Evolutionary conservation across 1,140 invertebrate species (phyloP).

Genomic region (Tribolium madens): DNA sequence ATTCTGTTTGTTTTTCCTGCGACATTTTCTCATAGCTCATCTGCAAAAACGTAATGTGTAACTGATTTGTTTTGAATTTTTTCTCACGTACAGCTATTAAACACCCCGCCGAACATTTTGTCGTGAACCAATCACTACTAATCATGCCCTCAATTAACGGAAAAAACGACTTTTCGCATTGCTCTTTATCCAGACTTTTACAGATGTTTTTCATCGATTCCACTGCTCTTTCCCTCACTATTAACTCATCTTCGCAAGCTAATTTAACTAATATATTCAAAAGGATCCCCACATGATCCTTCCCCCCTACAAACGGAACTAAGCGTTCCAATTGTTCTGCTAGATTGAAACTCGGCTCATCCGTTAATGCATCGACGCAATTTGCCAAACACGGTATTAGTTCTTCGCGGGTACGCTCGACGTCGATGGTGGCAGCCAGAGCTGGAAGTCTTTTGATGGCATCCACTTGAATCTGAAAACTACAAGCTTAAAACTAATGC

Average conservation of each 20-base stretch:
- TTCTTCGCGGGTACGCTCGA: constrained; percentile 55
- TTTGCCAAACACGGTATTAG: constrained; percentile 54
- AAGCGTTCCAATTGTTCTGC: constrained; percentile 57
- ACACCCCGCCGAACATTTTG: constrained; percentile 57
- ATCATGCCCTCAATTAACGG: constrained; percentile 49
- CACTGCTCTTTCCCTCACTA: constrained; percentile 57
- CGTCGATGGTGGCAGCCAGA: constrained; percentile 56
- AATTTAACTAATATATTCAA: constrained; percentile 56
- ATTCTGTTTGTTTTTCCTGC: constrained; percentile 50
- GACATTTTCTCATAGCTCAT: constrained; percentile 57
- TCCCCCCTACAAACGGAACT: constrained; percentile 59
- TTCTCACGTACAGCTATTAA: constrained; percentile 56
- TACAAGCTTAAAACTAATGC: not conserved
- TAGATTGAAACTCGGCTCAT: constrained; percentile 56
- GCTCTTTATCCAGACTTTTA: constrained; percentile 44
- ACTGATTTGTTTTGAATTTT: not conserved
- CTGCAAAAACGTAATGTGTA: constrained; percentile 48
- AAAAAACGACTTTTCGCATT: constrained; percentile 51
- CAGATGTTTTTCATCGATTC: constrained; percentile 54
- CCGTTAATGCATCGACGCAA: constrained; percentile 53
- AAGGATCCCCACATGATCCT: constrained; percentile 53
- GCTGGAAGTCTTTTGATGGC: constrained; percentile 52
- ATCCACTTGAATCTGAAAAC: constrained; percentile 56
- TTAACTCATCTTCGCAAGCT: constrained; percentile 55
- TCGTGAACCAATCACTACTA: constrained; percentile 59